Base-by-base conservation (phyloP, 2,113 vertebrate genomes). In the Tamias sibiricus region DNA sequence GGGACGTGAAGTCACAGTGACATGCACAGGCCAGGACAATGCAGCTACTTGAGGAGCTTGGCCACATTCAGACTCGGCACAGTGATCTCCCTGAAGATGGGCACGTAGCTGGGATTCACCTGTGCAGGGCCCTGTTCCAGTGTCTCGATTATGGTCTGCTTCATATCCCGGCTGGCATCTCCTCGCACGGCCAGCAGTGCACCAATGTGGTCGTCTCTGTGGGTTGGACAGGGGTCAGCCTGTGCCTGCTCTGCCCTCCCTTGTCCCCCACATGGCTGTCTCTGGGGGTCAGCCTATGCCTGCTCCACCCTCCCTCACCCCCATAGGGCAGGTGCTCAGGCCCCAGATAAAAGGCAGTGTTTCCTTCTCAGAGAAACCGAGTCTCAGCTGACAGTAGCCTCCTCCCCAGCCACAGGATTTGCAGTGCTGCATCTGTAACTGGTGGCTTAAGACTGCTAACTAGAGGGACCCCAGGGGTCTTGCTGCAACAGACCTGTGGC, bases 111-210 rank as follows among this genome's bases (percentile, higher is more conserved):
- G 30, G 98, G 98, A 69, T 98, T 98, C 0, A 98, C 97, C 54
- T 98, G 99, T 24, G 99, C 98, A 0, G 99, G 97, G 90, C 99
- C 99, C 98, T 99, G 99, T 59, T 99, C 99, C 96, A 99, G 98
- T 0, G 99, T 99, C 94, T 99, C 99, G 2, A 99, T 99, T 97
- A 99, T 99, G 83, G 99, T 99, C 98, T 99, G 99, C 62, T 99
- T 99, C 99, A 99, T 99, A 37, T 99, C 99, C 71, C 99, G 99
- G 98, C 99, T 99, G 98, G 99, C 99, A 7, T 99, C 99, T 0
- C 99, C 99, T 1, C 99, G 99, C 94, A 99, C 98, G 0, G 99
- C 99, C 93, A 99, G 97, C 98, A 99, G 96, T 0, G 99, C 99
- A 44, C 99, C 98, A 32, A 99, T 99, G 97, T 99, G 99, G 47